Conservation (phyloP, 35 echinoderm and acorn worm species). For the Strongylocentrotus purpuratus region DNA sequence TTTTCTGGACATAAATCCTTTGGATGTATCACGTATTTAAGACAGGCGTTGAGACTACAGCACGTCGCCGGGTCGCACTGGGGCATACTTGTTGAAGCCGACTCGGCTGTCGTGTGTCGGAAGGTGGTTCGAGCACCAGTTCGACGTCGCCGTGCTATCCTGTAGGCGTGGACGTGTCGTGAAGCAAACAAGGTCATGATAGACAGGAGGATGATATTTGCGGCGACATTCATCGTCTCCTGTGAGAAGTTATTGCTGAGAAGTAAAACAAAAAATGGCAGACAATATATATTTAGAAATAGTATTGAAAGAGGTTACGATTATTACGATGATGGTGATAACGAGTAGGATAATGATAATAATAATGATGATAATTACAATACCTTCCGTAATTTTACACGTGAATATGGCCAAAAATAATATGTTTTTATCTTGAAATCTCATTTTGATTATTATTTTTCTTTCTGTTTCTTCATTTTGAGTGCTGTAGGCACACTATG, state of each 20-base stretch:
- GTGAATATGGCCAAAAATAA: too few relatives aligned
- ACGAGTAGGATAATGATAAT: too few relatives aligned
- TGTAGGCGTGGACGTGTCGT: slow-evolving; percentile 8
- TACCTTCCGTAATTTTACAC: too few relatives aligned
- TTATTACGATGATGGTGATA: too few relatives aligned
- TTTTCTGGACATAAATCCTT: not conserved
- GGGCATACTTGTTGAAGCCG: not conserved
- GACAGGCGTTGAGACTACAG: slow-evolving; percentile 4
- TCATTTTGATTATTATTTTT: too few relatives aligned
- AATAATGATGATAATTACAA: too few relatives aligned
- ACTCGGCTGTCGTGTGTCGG: not conserved
- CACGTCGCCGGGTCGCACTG: not conserved
- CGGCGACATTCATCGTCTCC: not conserved
- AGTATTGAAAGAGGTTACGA: too few relatives aligned
- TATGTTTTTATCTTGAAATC: too few relatives aligned
- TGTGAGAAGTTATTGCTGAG: slow-evolving; percentile 10
- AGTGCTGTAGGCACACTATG: too few relatives aligned
- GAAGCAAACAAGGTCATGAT: slow-evolving; percentile 16
- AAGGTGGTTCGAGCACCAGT: not conserved
- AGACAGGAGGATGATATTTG: slow-evolving; percentile 17
- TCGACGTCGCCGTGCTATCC: slow-evolving; percentile 37
- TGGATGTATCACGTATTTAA: not conserved
- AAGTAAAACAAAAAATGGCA: not conserved
- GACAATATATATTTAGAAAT: not conserved
- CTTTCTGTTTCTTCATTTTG: too few relatives aligned